Conservation (phyloP, 2,888 invertebrate species). For the Volucella zonaria region DNA sequence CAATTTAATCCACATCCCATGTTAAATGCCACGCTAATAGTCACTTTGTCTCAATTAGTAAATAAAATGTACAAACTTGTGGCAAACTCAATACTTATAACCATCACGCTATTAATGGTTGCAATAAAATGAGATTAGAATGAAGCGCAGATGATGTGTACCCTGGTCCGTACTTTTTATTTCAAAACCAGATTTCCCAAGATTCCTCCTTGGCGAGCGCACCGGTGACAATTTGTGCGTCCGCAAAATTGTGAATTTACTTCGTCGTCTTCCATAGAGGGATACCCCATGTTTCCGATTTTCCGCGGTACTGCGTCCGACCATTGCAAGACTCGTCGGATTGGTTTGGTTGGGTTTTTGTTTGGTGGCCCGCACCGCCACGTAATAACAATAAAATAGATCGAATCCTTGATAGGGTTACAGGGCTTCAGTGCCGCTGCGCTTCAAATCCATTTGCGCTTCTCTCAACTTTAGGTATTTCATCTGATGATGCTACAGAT, state of each 20-base stretch:
- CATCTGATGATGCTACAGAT: slow-evolving; percentile 72
- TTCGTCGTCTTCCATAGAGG: slow-evolving; percentile 9
- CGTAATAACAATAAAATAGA: slow-evolving; percentile 73
- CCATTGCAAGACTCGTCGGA: slow-evolving; percentile 21
- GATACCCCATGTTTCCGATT: neutral
- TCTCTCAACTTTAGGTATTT: slow-evolving; percentile 69
- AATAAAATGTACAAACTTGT: slow-evolving; percentile 69
- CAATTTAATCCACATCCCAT: slow-evolving; percentile 71
- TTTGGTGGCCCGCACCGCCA: slow-evolving; percentile 56
- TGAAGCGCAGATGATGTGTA: slow-evolving; percentile 58
- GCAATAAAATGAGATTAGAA: slow-evolving; percentile 71
- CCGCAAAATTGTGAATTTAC: slow-evolving; percentile 49
- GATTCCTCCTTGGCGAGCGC: slow-evolving; percentile 25
- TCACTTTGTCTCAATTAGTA: slow-evolving; percentile 73
- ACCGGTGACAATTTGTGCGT: slow-evolving; percentile 71
- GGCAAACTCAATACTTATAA: slow-evolving; percentile 53
- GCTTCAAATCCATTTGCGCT: slow-evolving; percentile 69
- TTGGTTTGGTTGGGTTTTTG: slow-evolving; percentile 46
- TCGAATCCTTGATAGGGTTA: slow-evolving; percentile 72
- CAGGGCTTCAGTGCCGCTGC: slow-evolving; percentile 50
- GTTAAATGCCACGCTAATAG: slow-evolving; percentile 66
- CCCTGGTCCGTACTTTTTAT: slow-evolving; percentile 28
- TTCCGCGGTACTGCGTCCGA: neutral
- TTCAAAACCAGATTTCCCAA: slow-evolving; percentile 54
- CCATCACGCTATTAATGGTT: slow-evolving; percentile 60